These are phyloP conservation scores for Lampris megalopsis DNA, from an alignment of 2,113 vertebrate species.

Conservation along the genomic window DNA sequence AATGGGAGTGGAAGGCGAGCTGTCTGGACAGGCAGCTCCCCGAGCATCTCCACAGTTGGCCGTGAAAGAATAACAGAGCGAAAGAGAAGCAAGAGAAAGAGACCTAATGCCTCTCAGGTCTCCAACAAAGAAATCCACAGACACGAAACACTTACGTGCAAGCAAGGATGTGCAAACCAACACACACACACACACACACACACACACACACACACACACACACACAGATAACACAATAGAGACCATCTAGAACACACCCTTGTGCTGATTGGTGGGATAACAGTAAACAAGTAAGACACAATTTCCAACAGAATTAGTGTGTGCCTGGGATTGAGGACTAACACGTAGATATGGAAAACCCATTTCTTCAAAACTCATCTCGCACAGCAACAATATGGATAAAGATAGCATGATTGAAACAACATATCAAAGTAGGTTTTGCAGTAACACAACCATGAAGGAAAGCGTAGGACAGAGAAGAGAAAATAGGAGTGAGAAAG, in stretches of 20 bases:
- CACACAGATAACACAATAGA: not conserved
- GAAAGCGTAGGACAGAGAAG: not conserved
- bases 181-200: conserved; percentile 9
- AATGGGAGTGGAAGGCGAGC: conserved; percentile 28
- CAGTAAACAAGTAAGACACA: conserved; percentile 18
- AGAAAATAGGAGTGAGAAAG: not conserved
- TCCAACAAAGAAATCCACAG: conserved; percentile 50
- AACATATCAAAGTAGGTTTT: conserved; percentile 7
- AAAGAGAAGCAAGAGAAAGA: conserved; percentile 35
- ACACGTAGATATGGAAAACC: conserved; percentile 10
- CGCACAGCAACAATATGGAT: not conserved
- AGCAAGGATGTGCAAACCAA: conserved; percentile 36
- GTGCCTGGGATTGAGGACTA: not conserved
- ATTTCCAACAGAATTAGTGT: not conserved
- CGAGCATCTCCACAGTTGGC: conserved; percentile 45
- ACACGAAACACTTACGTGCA: conserved; percentile 7
- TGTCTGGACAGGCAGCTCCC: conserved; percentile 22
- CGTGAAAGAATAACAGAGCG: conserved; percentile 19
- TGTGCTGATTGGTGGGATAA: conserved; percentile 29
- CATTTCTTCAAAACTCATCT: not conserved
- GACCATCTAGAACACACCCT: conserved; percentile 26
- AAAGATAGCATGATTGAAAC: not conserved
- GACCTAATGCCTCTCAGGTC: conserved; percentile 55
- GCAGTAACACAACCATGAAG: not conserved
- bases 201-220: conserved; percentile 2